phyloP scores from a whole-genome alignment of 2,797 vertebrate species.

The Phrynocephalus guinanensis region DNA sequence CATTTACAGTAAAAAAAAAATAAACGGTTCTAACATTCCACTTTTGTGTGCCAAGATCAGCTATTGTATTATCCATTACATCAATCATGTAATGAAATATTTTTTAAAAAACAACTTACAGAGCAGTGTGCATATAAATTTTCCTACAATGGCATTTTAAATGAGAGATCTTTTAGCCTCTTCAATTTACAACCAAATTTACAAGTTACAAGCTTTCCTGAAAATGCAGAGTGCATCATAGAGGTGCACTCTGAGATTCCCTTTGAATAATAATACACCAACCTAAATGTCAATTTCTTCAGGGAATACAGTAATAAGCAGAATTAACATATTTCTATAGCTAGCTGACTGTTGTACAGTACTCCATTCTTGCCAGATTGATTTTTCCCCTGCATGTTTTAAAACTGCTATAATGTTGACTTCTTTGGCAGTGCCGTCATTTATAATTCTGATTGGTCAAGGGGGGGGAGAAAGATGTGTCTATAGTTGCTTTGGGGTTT shows the following conservation, averaged over 20 bases:
- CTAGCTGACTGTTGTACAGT: not conserved
- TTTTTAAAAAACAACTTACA: not conserved
- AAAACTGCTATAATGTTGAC: constrained; percentile 19
- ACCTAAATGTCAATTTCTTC: constrained; percentile 6
- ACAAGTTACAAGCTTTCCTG: not conserved
- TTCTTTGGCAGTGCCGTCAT: not conserved
- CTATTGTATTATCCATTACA: constrained; percentile 4
- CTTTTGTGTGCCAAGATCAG: not conserved
- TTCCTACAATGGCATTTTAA: not conserved
- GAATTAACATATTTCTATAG: not conserved
- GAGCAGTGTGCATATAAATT: not conserved
- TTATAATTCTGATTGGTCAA: not conserved
- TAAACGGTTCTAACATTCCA: not conserved
- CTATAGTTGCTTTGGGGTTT: not conserved
- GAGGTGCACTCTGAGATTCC: not conserved
- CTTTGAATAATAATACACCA: constrained; percentile 15
- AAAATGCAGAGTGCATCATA: not conserved
- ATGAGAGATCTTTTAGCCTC: not conserved
- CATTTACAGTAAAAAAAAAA: not conserved
- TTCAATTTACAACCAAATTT: not conserved
- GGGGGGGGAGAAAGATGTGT: not conserved
- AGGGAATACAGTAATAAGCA: not conserved
- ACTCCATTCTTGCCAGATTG: constrained; percentile 9
- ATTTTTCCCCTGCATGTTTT: not conserved
- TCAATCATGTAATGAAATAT: not conserved